Conservation (phyloP, 2,113 vertebrate genomes). For the Rhinoderma darwinii region DNA sequence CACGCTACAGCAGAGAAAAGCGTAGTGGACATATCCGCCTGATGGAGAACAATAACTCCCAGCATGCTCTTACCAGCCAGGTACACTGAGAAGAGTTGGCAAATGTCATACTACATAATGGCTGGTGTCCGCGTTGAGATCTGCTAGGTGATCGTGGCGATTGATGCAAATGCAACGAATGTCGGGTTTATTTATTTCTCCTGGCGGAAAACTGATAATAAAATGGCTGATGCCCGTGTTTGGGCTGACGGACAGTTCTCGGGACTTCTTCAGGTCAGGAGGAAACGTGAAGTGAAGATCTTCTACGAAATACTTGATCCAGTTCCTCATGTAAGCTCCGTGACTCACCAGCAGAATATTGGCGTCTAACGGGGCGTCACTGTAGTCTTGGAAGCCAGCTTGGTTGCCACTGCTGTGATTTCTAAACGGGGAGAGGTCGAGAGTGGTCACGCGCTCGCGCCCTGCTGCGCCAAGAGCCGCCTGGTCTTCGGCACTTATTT, state of each 20-base stretch:
- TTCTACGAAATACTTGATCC: constrained; percentile 83
- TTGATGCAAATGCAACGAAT: constrained; percentile 85
- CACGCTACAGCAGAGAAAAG: not conserved
- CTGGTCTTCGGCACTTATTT: constrained; percentile 58
- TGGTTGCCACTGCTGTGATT: constrained; percentile 45
- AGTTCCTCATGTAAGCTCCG: constrained; percentile 88
- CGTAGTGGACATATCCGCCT: not conserved
- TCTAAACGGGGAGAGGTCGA: constrained; percentile 63
- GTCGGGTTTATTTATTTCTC: constrained; percentile 65
- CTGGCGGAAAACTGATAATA: constrained; percentile 73
- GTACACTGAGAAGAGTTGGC: constrained; percentile 58
- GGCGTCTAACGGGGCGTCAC: constrained; percentile 63
- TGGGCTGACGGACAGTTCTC: constrained; percentile 82
- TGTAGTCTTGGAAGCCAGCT: not conserved
- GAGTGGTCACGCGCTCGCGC: constrained; percentile 60
- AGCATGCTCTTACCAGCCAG: not conserved
- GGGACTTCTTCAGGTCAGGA: constrained; percentile 71
- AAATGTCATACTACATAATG: constrained; percentile 58
- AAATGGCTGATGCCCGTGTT: constrained; percentile 93
- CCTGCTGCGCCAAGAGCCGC: not conserved
- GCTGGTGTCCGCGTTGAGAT: constrained; percentile 61
- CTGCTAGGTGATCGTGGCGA: constrained; percentile 81
- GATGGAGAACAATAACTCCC: not conserved
- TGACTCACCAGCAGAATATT: constrained; percentile 89
- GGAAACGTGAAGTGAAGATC: constrained; percentile 82